Evolutionary conservation across 2,797 vertebrate species (phyloP).

Genomic region (Simalia tracyae): DNA sequence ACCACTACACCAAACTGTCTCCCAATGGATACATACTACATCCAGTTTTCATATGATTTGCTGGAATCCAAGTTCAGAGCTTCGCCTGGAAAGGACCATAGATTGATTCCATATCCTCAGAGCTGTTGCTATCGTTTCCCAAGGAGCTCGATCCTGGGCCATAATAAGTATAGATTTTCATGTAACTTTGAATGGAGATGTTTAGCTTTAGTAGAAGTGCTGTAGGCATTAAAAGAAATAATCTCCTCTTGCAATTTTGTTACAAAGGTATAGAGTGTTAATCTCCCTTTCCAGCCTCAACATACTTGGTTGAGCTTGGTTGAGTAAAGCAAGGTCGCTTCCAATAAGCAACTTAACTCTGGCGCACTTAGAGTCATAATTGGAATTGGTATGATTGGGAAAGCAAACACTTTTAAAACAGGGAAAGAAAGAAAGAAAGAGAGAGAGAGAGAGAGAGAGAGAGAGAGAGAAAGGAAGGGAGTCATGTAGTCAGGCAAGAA

Average conservation of each 20-base stretch:
- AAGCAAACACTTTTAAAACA: slow-evolving; percentile 82
- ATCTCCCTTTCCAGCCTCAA: slow-evolving; percentile 71
- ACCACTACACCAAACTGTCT: background rate
- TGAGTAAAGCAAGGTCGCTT: slow-evolving; percentile 76
- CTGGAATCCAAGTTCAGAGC: background rate
- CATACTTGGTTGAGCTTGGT: slow-evolving; percentile 76
- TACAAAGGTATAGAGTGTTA: slow-evolving; percentile 71
- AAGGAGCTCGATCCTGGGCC: background rate
- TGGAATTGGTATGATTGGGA: slow-evolving; percentile 90
- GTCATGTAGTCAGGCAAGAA: slow-evolving; percentile 80
- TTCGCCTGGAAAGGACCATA: background rate
- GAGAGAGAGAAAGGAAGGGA: slow-evolving; percentile 82
- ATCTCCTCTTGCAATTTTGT: slow-evolving; percentile 74
- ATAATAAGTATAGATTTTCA: slow-evolving; percentile 67
- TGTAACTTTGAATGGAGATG: slow-evolving; percentile 73
- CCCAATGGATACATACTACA: background rate
- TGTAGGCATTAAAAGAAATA: slow-evolving; percentile 67
- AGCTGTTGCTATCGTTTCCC: background rate
- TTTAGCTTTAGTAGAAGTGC: slow-evolving; percentile 70
- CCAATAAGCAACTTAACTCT: slow-evolving; percentile 79
- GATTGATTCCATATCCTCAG: background rate
- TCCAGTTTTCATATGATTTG: background rate
- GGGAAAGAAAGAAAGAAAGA: slow-evolving; percentile 56
- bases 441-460: slow-evolving; percentile 84
- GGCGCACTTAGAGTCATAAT: slow-evolving; percentile 85